Evolutionary conservation across 2,888 invertebrate genomes (phyloP), one percentile per base, ranked within the genome.

Genomic region (Strigamia crassipes): DNA sequence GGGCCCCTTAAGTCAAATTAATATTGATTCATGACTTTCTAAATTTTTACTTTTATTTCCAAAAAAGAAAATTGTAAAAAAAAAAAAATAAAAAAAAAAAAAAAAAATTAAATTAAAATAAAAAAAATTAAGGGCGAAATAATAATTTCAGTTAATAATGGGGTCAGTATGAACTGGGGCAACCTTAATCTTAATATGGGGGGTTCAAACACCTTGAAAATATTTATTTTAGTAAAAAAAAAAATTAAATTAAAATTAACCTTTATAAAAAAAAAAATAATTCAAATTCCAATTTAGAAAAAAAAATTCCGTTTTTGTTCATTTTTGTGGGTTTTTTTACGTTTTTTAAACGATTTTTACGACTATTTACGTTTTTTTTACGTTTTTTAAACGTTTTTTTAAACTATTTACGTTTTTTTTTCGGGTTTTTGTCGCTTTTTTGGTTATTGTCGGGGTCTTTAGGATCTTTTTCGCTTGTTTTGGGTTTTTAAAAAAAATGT

Each of bases 1-100:
- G 23, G 66, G 66, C 66, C 66, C 66, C 66, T 66, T 66, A 66
- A 66, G 66, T 66, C 66, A 66, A 66, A 66, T 66, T 66, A 66
- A 66, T 23, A 66, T 66, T 66, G 66, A 66, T 66, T 66, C 66
- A 66, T 66, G 66, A 27, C 66, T 66, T 66, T 66, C 23, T 66
- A 66, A 21, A 66, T 66, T 66, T 61, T 12, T 42, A 13, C 5
- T 42, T 42, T 15, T 6, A 51, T 6, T 15, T 51, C 15, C 15
- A 51, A 51, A 51, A 51, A 51, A 51, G 15, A 51, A 51, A 51
- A 1, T 27, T 2, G 5, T 9, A 51, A 51, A 51, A 51, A 51
- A 51, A 51, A 46, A 51, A 51, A 51, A 51, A 51, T n/a, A n/a
- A 51, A 51, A 51, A 51, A 1, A 2, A 27, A n/a, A 51, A 51